Conservation (phyloP, 35 echinoderm and acorn worm genomes). For the Hemicentrotus pulcherrimus region DNA sequence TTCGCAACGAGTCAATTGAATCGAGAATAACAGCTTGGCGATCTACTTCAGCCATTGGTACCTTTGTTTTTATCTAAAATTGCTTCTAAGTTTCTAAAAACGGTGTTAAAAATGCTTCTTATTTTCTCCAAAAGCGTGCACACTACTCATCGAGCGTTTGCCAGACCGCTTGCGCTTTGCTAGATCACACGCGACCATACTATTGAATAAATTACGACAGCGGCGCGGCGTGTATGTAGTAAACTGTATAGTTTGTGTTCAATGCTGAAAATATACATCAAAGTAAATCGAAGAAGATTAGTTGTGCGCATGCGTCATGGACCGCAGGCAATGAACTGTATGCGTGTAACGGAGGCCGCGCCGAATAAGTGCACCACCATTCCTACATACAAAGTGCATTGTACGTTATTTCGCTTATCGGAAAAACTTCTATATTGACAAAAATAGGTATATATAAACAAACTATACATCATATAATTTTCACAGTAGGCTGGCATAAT, state of each 20-base stretch:
- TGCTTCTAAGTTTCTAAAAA: not conserved
- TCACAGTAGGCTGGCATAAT: no score
- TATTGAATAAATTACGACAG: slow-evolving; percentile 42
- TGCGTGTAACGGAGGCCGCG: not conserved
- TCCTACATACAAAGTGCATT: not conserved
- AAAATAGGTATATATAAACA: no score
- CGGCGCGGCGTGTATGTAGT: slow-evolving; percentile 38
- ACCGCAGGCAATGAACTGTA: not conserved
- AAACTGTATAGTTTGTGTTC: slow-evolving; percentile 27
- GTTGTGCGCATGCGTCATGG: slow-evolving; percentile 29
- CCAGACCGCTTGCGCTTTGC: not conserved
- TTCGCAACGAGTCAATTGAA: slow-evolving; percentile 88
- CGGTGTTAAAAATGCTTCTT: slow-evolving; percentile 19
- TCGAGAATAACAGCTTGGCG: slow-evolving; percentile 79
- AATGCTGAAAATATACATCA: slow-evolving; percentile 23
- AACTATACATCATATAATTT: no score
- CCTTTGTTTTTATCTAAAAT: not conserved
- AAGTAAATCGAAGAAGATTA: slow-evolving; percentile 47
- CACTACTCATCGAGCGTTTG: not conserved
- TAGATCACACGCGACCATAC: not conserved
- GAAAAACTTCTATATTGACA: no score
- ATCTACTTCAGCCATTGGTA: slow-evolving; percentile 80
- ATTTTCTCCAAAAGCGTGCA: not conserved
- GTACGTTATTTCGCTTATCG: not conserved
- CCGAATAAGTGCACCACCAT: not conserved